These are phyloP conservation scores for human DNA, from an alignment of 2,113 vertebrate genomes.

Conservation along the genomic window DNA sequence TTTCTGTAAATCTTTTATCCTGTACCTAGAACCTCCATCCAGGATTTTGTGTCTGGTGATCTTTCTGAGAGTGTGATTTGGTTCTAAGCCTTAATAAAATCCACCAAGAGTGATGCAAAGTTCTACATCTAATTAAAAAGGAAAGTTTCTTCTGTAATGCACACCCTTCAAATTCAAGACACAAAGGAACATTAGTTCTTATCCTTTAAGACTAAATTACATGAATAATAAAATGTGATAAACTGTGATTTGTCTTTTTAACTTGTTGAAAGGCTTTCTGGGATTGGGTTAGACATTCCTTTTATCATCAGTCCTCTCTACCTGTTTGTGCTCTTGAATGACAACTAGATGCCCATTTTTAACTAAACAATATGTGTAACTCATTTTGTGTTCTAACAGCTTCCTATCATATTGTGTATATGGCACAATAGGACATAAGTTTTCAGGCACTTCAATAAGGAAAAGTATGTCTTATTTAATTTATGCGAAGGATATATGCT, in stretches of 20 bases:
- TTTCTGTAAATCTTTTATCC: neutral
- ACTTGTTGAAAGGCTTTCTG: neutral
- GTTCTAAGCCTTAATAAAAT: neutral
- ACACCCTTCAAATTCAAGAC: neutral
- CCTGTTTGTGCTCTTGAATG: conserved; percentile 28
- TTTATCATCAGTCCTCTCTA: neutral
- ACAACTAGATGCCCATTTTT: conserved; percentile 33
- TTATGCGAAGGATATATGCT: neutral
- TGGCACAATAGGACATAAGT: neutral
- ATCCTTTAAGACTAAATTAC: neutral
- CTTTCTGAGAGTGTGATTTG: neutral
- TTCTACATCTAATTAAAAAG: neutral
- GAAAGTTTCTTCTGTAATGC: neutral
- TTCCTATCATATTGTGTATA: conserved; percentile 22
- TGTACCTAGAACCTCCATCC: no score
- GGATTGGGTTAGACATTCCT: neutral
- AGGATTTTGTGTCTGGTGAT: neutral
- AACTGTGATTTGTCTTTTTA: neutral
- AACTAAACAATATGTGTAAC: conserved; percentile 16
- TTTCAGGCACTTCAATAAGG: conserved; percentile 50
- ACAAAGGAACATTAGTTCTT: neutral
- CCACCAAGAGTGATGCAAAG: neutral
- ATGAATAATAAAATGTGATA: neutral
- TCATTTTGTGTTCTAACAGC: conserved; percentile 18
- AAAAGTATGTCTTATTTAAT: conserved; percentile 52